Evolutionary conservation across 2,113 vertebrate species (phyloP).

Genomic region (Ursus arctos): DNA sequence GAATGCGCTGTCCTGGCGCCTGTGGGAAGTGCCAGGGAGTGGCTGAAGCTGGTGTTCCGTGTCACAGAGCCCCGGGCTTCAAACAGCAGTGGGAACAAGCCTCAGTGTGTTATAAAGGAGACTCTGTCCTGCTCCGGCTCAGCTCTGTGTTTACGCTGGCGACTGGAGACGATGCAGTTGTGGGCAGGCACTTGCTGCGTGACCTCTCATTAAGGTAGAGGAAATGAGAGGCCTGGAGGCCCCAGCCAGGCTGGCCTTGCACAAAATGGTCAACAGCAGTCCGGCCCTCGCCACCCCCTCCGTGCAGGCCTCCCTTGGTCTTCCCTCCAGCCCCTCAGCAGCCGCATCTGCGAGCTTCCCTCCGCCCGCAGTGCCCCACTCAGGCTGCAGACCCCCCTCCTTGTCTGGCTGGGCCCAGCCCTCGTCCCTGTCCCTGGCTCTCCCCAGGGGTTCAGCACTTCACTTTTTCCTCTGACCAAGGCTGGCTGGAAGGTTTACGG

Average conservation of each 20-base stretch:
- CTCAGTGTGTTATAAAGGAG: not conserved
- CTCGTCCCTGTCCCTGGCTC: not conserved
- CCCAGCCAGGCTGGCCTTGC: not conserved
- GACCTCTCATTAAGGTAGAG: not conserved
- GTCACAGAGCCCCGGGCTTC: slow-evolving; percentile 24
- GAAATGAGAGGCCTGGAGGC: slow-evolving; percentile 43
- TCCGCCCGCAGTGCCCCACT: accelerated
- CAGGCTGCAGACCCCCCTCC: no score
- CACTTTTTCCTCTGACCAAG: no score
- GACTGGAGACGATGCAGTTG: not conserved
- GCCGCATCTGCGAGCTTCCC: no score
- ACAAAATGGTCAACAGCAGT: not conserved
- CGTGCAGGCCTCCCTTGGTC: not conserved
- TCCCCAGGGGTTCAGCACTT: no score
- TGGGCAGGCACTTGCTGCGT: not conserved
- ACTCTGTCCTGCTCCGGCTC: not conserved
- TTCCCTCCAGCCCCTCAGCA: no score
- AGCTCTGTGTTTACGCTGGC: not conserved
- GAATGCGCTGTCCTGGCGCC: not conserved
- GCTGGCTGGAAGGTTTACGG: not conserved
- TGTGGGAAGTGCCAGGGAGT: not conserved
- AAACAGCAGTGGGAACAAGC: not conserved
- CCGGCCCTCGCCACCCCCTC: no score
- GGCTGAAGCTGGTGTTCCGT: not conserved
- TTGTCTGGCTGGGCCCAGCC: not conserved